Conservation (phyloP, 2,888 invertebrate genomes). For the Villa cingulata region DNA sequence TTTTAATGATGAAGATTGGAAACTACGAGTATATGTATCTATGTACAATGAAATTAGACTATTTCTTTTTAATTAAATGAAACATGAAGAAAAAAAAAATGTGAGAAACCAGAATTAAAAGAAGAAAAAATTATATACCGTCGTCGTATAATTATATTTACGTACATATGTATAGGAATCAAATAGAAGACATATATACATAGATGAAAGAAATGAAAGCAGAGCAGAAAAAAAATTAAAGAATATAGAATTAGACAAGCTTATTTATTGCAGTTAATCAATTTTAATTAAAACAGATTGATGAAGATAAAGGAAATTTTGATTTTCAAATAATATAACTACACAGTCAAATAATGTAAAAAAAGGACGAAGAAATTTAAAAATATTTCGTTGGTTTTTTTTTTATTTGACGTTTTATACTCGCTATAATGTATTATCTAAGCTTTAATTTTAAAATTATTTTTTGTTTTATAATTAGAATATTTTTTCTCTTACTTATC, state of each 20-base stretch:
- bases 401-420: too few species aligned
- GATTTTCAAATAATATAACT: too few species aligned
- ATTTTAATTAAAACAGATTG: constrained; percentile 13
- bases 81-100: constrained; percentile 1
- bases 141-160: too few species aligned
- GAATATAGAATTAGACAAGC: constrained; percentile 5
- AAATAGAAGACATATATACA: background rate
- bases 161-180: too few species aligned
- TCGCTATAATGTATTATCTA: too few species aligned
- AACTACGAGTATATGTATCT: constrained; percentile 14
- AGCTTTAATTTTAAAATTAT: too few species aligned
- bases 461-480: too few species aligned
- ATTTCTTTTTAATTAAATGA: constrained; percentile 16
- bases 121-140: background rate
- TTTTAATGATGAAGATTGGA: background rate
- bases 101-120: background rate
- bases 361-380: too few species aligned
- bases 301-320: background rate
- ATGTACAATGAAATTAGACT: too few species aligned
- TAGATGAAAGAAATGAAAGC: constrained; percentile 1
- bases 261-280: constrained; percentile 13
- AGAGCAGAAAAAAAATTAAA: constrained; percentile 6
- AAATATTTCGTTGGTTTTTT: too few species aligned
- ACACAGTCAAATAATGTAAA: too few species aligned
- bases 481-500: too few species aligned